Base-by-base conservation (phyloP, 2,113 vertebrate genomes). In the Cercocebus atys region DNA sequence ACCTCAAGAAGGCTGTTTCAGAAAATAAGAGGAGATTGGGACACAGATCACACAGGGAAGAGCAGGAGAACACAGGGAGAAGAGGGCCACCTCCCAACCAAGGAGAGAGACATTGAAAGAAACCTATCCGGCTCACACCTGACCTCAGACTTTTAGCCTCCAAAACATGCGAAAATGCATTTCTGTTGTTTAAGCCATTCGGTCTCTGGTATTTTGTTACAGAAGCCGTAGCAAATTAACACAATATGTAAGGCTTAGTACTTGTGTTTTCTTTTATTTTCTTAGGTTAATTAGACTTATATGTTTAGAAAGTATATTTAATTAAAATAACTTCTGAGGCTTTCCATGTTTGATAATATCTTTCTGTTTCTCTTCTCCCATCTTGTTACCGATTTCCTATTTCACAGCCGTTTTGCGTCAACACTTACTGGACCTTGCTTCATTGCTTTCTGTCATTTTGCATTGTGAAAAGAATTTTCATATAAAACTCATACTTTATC, bases 391-490 rank as follows among this genome's bases (percentile, higher is more conserved):
- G 47, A 72, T 55, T 93, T 94, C 66, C 92, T 64, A 47, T 94
- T 92, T 86, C 79, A 73, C 1, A 73, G 79, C 17, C 32, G 70
- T 80, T 96, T 96, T 79, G 89, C 61, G 92, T 80, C n/a, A 68
- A 79, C 93, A 79, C 50, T 85, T 92, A 57, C n/a, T 91, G 68
- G 82, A 81, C 23, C 57, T 64, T 64, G 79, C 30, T 80, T 95
- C 80, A 57, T 38, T 93, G 79, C n/a, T 27, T 91, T 81, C 92
- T 96, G 55, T 87, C 90, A 92, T 68, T 78, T 88, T 68, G n/a
- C 84, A 25, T 50, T 92, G 59, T 61, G 47, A 95, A 93, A 83
- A 25, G 12, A 95, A 96, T 93, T 96, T 93, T 96, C 95, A 90
- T 97, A 57, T 64, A 92, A 82, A 86, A 73, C 3, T 10, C 92